Evolutionary conservation across 2,113 vertebrate species (phyloP), one percentile per base, ranked within the genome.

Genomic region (Nymphicus hollandicus): DNA sequence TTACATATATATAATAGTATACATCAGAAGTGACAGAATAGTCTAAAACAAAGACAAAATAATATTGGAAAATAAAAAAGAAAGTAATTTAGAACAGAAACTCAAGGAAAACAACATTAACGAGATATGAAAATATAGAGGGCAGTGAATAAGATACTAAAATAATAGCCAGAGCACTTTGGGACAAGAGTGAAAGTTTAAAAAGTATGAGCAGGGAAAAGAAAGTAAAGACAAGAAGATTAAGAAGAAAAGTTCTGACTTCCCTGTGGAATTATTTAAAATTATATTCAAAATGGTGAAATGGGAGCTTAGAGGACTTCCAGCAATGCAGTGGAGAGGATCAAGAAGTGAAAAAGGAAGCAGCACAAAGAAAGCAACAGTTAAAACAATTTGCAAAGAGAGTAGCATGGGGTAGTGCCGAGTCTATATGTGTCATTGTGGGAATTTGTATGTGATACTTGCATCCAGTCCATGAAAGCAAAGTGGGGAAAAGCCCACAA

Each of bases 81-180:
- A 73, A 86, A 71, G 20, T 3, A 58, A 52, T 2, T 64, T 49
- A 50, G 23, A 86, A 50, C 4, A 81, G 24, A 74, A 95, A 88
- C 14, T 65, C 15, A 33, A 46, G 47, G 49, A 47, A 86, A 77
- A 43, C 9, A n/a, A 25, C 2, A 5, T 22, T n/a, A 70, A 70
- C 7, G 10, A 70, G 4, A 16, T 4, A 37, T 0, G 0, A 29
- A 35, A 58, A 64, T 29, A n/a, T 3, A 65, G 24, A 68, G 4
- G 2, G 1, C 16, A 63, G 23, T 0, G 3, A 81, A 50, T 17
- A 73, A 80, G 13, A 52, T 49, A 8, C 4, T 43, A 35, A 58
- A 68, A 3, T 6, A 86, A 56, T 19, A 69, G 22, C 12, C n/a
- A 44, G 27, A 35, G 15, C 10, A 7, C 19, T 56, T 61, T 29